Conservation (phyloP, 2,888 invertebrate species). For the Amphipyra tragopoginis region DNA sequence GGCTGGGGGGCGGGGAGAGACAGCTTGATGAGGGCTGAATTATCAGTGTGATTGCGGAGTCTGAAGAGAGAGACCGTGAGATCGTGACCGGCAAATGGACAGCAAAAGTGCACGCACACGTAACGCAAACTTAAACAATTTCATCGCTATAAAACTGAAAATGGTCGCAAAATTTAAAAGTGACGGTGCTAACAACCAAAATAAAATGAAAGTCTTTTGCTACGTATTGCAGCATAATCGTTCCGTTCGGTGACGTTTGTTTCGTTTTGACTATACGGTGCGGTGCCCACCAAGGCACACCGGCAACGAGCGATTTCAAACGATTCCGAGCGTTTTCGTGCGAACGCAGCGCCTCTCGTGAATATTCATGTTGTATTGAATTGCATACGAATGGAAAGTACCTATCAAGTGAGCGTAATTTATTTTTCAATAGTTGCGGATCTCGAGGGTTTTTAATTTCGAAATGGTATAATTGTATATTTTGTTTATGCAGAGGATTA, state of each 20-base stretch:
- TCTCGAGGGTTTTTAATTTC: slow-evolving; percentile 20
- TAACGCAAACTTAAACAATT: too few relatives aligned
- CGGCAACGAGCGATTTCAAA: slow-evolving; percentile 4
- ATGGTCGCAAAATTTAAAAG: slow-evolving; percentile 18
- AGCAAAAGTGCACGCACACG: slow-evolving; percentile 2
- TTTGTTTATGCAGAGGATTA: neutral
- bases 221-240: slow-evolving; percentile 41
- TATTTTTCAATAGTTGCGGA: slow-evolving; percentile 31
- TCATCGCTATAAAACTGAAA: slow-evolving; percentile 22
- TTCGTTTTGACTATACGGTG: slow-evolving; percentile 29
- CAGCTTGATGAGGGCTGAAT: too few relatives aligned
- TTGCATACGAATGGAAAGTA: slow-evolving; percentile 22
- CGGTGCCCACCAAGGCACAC: neutral
- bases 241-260: slow-evolving; percentile 35
- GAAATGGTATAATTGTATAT: slow-evolving; percentile 4
- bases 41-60: too few relatives aligned
- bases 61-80: too few relatives aligned
- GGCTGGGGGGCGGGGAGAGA: too few relatives aligned
- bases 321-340: slow-evolving; percentile 6
- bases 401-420: slow-evolving; percentile 12
- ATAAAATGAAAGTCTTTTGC: slow-evolving; percentile 46
- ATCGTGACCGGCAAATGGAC: too few relatives aligned
- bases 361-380: slow-evolving; percentile 48
- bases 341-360: slow-evolving; percentile 8
- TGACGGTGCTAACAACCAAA: slow-evolving; percentile 31